Conservation (phyloP, 1,140 invertebrate species). For the Monomorium pharaonis region DNA sequence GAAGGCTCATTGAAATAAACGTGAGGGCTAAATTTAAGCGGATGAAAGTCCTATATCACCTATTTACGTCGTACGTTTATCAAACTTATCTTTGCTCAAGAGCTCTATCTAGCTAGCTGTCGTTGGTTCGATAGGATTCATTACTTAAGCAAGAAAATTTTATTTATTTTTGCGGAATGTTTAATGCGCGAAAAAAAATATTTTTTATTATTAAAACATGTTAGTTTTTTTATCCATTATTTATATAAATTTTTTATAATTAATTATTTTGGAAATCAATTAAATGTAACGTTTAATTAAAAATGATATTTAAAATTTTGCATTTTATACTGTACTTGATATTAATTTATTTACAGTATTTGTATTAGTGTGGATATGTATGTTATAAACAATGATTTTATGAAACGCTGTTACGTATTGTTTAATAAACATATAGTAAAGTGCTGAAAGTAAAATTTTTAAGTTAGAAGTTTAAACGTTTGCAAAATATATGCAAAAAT, state of each 20-base stretch:
- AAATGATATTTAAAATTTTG: not conserved
- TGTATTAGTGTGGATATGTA: not conserved
- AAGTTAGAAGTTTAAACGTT: not conserved
- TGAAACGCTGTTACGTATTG: not conserved
- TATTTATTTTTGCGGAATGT: not conserved
- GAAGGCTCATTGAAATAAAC: conserved; percentile 48
- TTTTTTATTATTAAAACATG: not conserved
- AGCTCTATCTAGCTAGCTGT: not conserved
- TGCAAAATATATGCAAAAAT: not conserved
- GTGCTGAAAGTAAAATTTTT: not conserved
- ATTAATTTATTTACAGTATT: not conserved
- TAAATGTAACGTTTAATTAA: not conserved
- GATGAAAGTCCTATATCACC: not conserved
- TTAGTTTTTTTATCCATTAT: not conserved
- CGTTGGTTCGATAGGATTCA: not conserved
- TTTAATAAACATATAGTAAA: not conserved
- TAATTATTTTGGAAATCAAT: not conserved
- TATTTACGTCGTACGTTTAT: conserved; percentile 34
- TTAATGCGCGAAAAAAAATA: not conserved
- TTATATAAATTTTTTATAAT: not conserved
- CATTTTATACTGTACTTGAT: not conserved
- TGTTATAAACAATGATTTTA: conserved; percentile 4
- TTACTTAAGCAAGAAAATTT: not conserved
- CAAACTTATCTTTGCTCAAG: not conserved
- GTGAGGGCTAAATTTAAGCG: conserved; percentile 43